phyloP scores from a whole-genome alignment of 2,113 vertebrate species.

The Trochalopteron elliotii region DNA sequence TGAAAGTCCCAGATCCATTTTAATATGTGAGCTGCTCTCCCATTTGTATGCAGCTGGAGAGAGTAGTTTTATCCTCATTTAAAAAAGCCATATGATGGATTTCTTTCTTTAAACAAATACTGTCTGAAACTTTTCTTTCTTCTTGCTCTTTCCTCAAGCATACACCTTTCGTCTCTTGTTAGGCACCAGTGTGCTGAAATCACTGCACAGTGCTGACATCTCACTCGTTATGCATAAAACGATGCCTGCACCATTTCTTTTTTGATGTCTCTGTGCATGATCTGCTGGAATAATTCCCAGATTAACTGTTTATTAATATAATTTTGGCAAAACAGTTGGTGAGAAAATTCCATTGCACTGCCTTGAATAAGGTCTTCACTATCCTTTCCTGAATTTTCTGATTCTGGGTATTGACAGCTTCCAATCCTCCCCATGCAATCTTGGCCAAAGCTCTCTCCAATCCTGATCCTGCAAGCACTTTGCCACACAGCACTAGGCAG shows the following conservation, averaged over 20 bases:
- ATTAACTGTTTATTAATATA: slow-evolving; percentile 8
- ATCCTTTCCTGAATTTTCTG: neutral
- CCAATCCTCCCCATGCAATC: neutral
- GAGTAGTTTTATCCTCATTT: slow-evolving; percentile 35
- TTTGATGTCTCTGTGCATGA: neutral
- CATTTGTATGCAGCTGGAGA: slow-evolving; percentile 55
- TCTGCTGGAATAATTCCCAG: slow-evolving; percentile 4
- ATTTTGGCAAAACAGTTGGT: neutral
- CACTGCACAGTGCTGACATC: neutral
- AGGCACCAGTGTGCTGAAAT: neutral
- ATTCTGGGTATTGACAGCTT: neutral
- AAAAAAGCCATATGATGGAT: slow-evolving; percentile 9
- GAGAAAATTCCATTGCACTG: neutral
- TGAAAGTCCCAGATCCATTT: slow-evolving; percentile 58
- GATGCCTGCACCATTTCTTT: neutral
- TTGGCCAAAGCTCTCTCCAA: neutral
- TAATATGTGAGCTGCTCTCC: slow-evolving; percentile 37
- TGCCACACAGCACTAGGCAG: neutral
- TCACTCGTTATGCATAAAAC: neutral
- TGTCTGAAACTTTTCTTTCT: neutral
- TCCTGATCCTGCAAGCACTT: neutral
- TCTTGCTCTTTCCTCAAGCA: neutral
- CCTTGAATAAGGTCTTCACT: neutral
- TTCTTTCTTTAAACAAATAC: slow-evolving; percentile 47
- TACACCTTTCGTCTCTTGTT: neutral